Evolutionary conservation across 2,113 vertebrate genomes (phyloP), one percentile per base, ranked within the genome.

Genomic region (Hylia prasina): DNA sequence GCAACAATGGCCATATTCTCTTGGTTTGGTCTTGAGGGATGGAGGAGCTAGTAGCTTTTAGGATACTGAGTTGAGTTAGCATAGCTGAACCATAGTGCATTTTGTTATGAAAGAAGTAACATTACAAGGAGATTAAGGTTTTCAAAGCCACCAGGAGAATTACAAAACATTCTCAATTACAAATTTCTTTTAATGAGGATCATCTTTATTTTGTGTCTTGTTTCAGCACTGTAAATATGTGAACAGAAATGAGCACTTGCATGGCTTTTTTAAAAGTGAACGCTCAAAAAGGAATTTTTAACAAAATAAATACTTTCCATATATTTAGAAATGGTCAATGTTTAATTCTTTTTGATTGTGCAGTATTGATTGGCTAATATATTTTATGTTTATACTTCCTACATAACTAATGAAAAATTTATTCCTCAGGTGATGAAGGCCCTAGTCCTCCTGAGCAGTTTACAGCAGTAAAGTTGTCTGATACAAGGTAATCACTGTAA

Each of bases 371-470:
- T 60, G 15, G 22, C 24, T 90, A 48, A 57, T 83, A 48, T 64
- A n/a, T 10, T 56, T 31, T 37, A 23, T 42, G 3, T 68, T 54
- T 68, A 16, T 80, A 21, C 3, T 54, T 90, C 1, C 4, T 57
- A 17, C 11, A 7, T 86, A 44, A 88, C 28, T 37, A 68, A 84
- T 71, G n/a, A 30, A 53, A 87, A 78, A 61, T 58, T 86, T 12
- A 10, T 94, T 69, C 53, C 54, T 35, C 90, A 99, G 99, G 98
- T 75, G 98, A 99, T 94, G 99, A 99, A 95, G 99, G 98, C 25
- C 99, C 99, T 13, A 99, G 98, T 95, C 99, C 99, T 80, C 99
- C 99, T 9, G 99, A 99, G 87, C 99, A 99, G 95, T 99, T 99
- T 61, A 99, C 99, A 42, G 99, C 99, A 30, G 97, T 99, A 79